A percentile compares a stretch with the other conserved stretches of the same genome.
phyloP scores from a whole-genome alignment of 2,113 vertebrate genomes.

The Edolisoma coerulescens region DNA sequence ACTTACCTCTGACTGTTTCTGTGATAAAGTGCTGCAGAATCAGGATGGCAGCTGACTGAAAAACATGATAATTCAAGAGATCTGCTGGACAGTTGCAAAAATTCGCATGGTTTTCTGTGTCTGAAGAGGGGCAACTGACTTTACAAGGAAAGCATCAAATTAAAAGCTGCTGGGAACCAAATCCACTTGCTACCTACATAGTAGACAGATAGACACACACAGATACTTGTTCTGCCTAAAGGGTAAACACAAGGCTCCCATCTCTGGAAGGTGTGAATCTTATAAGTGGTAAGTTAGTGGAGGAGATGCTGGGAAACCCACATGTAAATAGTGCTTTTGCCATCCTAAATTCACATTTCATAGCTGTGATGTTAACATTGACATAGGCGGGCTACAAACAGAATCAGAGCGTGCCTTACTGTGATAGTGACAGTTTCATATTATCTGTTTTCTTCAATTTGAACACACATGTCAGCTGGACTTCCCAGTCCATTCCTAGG shows the following conservation, averaged over 20 bases:
- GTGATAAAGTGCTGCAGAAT: neutral
- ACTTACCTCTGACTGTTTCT: neutral
- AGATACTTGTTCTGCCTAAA: conserved; percentile 13
- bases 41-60: neutral
- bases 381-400: neutral
- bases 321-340: neutral
- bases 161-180: neutral
- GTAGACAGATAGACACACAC: neutral
- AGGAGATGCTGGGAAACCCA: neutral
- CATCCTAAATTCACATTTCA: neutral
- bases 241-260: conserved; percentile 8
- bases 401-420: neutral
- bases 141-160: neutral
- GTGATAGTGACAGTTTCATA: neutral
- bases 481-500: neutral
- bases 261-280: neutral
- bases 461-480: neutral
- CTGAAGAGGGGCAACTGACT: neutral
- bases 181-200: neutral
- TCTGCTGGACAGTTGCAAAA: neutral
- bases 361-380: neutral
- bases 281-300: neutral
- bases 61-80: neutral
- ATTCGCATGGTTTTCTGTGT: neutral
- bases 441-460: neutral